Evolutionary conservation across 2,888 invertebrate species (phyloP), one percentile per base, ranked within the genome.

Genomic region (Epinotia demarniana): DNA sequence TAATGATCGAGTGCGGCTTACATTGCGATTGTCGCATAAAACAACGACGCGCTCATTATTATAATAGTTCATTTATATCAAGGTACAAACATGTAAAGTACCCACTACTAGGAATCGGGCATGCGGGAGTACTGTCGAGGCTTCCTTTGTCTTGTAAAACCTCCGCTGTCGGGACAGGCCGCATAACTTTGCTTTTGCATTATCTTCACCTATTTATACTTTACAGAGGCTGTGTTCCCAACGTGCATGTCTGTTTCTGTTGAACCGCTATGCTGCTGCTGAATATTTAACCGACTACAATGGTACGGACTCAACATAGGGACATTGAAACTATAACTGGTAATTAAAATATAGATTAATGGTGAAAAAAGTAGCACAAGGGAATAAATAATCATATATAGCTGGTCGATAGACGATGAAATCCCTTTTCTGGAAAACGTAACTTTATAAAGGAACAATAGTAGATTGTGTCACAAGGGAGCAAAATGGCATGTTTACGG

Each of bases 181-280:
- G 72, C 72, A 75, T 75, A 75, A 72, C 75, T 75, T 75, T 67
- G 72, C 39, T 72, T 71, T 61, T 61, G 70, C 72, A 55, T 72
- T 72, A 72, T 75, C 67, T 55, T 72, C 68, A 46, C 55, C 61
- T 67, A 71, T 67, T 72, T 75, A 61, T 53, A 27, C 49, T 53
- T 39, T 53, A 66, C 53, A 53, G 53, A 33, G 13, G 18, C 66
- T 55, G 57, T 63, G 62, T 57, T 69, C 18, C 62, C 62, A 49
- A 46, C 57, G 57, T 53, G 18, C 46, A 12, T 46, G n/a, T 6
- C 58, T 27, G 46, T n/a, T 46, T 69, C 57, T 57, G 43, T 68
- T 16, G 64, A 23, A 64, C 63, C 23, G 5, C 18, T 13, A 27
- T 27, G 3, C 23, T 27, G 23, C 23, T 27, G 23, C 23, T 27